phyloP scores from a whole-genome alignment of 2,797 vertebrate genomes.

The Setipinna tenuifilis region DNA sequence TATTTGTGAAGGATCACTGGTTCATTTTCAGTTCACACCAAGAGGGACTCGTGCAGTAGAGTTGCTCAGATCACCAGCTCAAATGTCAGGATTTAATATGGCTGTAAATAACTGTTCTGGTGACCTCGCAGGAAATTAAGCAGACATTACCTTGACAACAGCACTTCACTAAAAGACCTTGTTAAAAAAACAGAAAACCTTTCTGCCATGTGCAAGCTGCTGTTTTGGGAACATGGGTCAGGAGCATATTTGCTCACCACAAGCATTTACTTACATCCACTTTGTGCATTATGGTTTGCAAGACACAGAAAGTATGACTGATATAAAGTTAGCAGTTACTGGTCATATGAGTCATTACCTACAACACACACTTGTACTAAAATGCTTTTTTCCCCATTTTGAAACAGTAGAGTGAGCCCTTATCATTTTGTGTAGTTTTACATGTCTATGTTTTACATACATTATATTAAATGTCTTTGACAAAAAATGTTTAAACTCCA shows the following conservation, averaged over 20 bases:
- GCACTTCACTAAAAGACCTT: not conserved
- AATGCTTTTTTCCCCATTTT: too few species aligned
- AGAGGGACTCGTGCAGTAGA: not conserved
- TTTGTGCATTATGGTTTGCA: not conserved
- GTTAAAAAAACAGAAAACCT: not conserved
- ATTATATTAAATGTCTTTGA: too few species aligned
- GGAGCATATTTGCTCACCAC: not conserved
- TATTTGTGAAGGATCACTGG: constrained; percentile 14
- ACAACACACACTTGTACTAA: too few species aligned
- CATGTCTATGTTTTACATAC: too few species aligned
- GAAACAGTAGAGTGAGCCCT: too few species aligned
- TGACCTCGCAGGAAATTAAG: constrained; percentile 12
- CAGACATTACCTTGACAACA: constrained; percentile 16
- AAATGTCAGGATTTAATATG: constrained; percentile 17
- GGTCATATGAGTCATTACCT: too few species aligned
- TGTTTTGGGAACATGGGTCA: not conserved
- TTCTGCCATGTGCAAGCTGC: not conserved
- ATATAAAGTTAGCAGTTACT: too few species aligned
- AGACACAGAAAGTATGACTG: not conserved
- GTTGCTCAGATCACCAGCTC: not conserved
- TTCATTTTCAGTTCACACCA: not conserved
- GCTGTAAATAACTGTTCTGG: constrained; percentile 5
- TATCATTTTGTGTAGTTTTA: too few species aligned
- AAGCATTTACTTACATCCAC: not conserved
- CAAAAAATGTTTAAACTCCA: too few species aligned